A percentile compares a stretch with the other conserved stretches of the same genome.
Evolutionary conservation across 2,888 invertebrate species (phyloP).

Genomic region (Blastobasis adustella): DNA sequence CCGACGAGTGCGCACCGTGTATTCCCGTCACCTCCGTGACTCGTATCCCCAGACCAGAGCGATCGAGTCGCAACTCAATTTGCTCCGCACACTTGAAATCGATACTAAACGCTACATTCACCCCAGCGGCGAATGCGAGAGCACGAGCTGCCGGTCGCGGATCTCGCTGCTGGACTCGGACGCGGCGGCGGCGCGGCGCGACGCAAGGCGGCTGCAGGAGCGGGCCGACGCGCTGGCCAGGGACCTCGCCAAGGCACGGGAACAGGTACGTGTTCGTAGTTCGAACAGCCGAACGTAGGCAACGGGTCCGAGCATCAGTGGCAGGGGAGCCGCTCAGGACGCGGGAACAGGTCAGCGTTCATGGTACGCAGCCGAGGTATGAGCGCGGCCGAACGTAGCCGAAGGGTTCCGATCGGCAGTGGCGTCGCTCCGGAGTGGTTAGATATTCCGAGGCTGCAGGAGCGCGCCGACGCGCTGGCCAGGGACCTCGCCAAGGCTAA

Average conservation of each 20-base stretch:
- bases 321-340: too few relatives aligned
- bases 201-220: slow-evolving; percentile 28
- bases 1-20: too few relatives aligned
- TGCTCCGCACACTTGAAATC: too few relatives aligned
- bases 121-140: slow-evolving; percentile 50
- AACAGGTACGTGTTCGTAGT: slow-evolving; percentile 20
- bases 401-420: too few relatives aligned
- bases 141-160: slow-evolving; percentile 72
- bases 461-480: slow-evolving; percentile 20
- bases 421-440: too few relatives aligned
- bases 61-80: too few relatives aligned
- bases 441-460: too few relatives aligned
- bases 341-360: slow-evolving; percentile 41
- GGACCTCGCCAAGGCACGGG: slow-evolving; percentile 25
- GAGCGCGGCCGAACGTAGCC: too few relatives aligned
- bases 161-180: slow-evolving; percentile 64
- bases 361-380: too few relatives aligned
- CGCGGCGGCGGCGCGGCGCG: slow-evolving; percentile 69
- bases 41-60: too few relatives aligned
- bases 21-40: too few relatives aligned
- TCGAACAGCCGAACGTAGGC: slow-evolving; percentile 27
- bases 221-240: slow-evolving; percentile 24
- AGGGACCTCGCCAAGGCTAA: neutral
- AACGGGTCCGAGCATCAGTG: too few relatives aligned
- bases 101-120: neutral